Conservation (phyloP, 1,140 invertebrate genomes). For the Maconellicoccus hirsutus region DNA sequence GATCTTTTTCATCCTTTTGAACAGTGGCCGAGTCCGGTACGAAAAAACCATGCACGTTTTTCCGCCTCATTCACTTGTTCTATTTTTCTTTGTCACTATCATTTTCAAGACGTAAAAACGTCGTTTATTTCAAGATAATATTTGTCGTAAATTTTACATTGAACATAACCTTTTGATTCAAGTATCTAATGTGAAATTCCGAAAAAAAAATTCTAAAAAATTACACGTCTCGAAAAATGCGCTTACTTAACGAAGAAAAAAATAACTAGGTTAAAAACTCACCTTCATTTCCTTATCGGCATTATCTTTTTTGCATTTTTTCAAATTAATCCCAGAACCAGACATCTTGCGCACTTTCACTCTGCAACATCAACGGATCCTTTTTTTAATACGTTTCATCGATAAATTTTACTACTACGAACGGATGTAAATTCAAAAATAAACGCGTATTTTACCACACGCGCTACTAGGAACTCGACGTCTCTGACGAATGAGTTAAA, state of each 20-base stretch:
- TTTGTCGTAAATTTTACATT: no score
- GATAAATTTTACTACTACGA: background rate
- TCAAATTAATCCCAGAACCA: background rate
- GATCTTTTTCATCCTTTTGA: no score
- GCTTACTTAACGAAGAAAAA: background rate
- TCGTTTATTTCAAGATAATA: no score
- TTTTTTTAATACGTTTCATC: background rate
- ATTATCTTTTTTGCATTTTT: background rate
- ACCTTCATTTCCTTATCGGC: constrained; percentile 3
- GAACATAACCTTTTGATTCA: no score
- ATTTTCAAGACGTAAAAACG: no score
- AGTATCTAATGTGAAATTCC: no score
- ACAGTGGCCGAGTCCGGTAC: no score
- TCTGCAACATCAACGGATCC: background rate
- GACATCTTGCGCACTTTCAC: background rate
- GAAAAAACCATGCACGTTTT: no score
- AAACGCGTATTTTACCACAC: background rate
- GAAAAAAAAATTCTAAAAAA: no score
- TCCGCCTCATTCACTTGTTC: no score
- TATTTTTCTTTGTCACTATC: no score
- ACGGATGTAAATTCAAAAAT: background rate
- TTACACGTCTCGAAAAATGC: no score
- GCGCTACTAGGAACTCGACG: background rate
- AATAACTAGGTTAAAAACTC: background rate
- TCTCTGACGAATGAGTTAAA: constrained; percentile 4